Base-by-base conservation (phyloP, 2,888 invertebrate genomes). In the Cecidostiba fungosa region DNA sequence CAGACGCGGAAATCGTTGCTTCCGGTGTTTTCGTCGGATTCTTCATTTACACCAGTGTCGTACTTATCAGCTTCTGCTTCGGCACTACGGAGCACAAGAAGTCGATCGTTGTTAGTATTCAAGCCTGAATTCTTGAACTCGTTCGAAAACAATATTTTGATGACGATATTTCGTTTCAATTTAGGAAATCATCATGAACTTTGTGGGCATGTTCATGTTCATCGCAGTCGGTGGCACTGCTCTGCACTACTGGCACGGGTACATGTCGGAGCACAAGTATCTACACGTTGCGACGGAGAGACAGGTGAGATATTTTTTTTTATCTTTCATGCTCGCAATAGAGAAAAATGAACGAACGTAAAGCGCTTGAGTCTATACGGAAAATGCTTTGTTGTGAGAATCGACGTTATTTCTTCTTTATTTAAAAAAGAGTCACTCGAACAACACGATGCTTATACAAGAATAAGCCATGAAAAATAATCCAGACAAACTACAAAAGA, bases 151-250 rank as follows among this genome's bases (percentile, higher is more conserved):
- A n/a, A 70, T 10, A 5, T 4, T 4, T 19, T 19, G 19, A 59
- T 12, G 3, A 23, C 59, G 59, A 66, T 23, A n/a, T 72, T 86
- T 86, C 47, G 32, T 73, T 16, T 4, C 23, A 54, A 54, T 66
- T 62, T 94, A 98, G 98, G 98, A 98, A 90, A 96, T 97, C 85
- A 95, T 98, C 88, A 98, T 98, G 98, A 98, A 98, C 94, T 96
- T 97, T 89, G 95, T 97, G 78, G 97, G 97, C 0, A 96, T 97
- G 88, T 96, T 98, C 93, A 94, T 98, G 94, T 98, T 97, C 96
- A 94, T 98, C 23, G 97, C 97, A 0, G 97, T 97, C 72, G 98
- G 97, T 1, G 97, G 97, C 0, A 97, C 97, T 36, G 97, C 97
- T 0, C 94, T 98, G 29, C 97, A 98, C 94, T 98, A 98, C 94